Evolutionary conservation across 2,113 vertebrate genomes (phyloP).

Genomic region (Hoplias malabaricus): DNA sequence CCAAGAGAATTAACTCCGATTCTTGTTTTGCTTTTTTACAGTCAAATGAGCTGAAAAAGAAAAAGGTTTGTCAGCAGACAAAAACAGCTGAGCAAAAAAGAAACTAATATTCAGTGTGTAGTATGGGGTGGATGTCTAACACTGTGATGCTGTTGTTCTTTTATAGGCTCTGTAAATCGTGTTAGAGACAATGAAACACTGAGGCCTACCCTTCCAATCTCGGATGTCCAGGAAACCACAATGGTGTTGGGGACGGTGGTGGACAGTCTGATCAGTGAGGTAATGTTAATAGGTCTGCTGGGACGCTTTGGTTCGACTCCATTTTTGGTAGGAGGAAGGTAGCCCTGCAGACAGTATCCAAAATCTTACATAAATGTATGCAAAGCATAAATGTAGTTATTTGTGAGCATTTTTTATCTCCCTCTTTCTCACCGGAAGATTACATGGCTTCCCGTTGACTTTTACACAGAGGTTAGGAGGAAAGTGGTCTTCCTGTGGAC

Average conservation of each 20-base stretch:
- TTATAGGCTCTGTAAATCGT: too few relatives aligned
- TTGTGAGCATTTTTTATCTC: too few relatives aligned
- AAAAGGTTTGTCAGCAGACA: too few relatives aligned
- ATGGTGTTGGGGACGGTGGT: constrained; percentile 98
- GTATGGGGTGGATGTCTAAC: too few relatives aligned
- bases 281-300: constrained; percentile 99
- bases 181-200: too few relatives aligned
- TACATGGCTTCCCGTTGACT: constrained; percentile 98
- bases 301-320: constrained; percentile 99
- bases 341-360: constrained; percentile 83
- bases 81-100: too few relatives aligned
- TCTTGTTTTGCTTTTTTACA: too few relatives aligned
- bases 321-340: constrained; percentile 99
- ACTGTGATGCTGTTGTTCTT: background rate
- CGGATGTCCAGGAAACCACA: constrained; percentile 95
- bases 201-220: constrained; percentile 93
- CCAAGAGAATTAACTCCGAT: too few relatives aligned
- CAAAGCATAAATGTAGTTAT: too few relatives aligned
- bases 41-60: too few relatives aligned
- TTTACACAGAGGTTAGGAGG: constrained; percentile 98
- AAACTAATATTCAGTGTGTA: too few relatives aligned
- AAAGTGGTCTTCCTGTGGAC: constrained; percentile 99
- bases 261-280: constrained; percentile 93
- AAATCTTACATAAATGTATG: too few relatives aligned
- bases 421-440: constrained; percentile 82